These are phyloP conservation scores for Metridium senile DNA, from an alignment of 92 coral and sea anemone species.

Conservation along the genomic window DNA sequence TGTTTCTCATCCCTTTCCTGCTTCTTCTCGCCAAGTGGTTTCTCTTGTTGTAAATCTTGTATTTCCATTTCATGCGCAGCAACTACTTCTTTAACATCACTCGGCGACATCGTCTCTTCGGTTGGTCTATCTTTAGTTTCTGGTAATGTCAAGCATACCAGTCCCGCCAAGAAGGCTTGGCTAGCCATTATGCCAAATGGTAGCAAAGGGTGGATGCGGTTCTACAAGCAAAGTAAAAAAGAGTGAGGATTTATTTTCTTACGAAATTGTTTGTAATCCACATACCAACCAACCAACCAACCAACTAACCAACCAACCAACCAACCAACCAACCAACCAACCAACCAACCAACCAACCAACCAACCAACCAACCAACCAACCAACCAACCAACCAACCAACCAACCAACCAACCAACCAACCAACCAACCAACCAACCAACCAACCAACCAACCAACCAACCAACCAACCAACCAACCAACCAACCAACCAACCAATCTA, in stretches of 20 bases:
- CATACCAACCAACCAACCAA: no score
- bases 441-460: no score
- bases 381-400: no score
- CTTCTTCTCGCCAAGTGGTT: conserved; percentile 13
- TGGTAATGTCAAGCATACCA: conserved; percentile 73
- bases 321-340: no score
- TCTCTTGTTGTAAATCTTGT: neutral
- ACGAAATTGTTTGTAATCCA: no score
- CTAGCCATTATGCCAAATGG: conserved; percentile 85
- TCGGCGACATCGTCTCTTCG: conserved; percentile 78
- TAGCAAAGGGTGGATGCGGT: conserved; percentile 71
- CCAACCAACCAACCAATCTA: no score
- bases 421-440: no score
- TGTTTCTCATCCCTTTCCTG: neutral
- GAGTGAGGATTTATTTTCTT: neutral
- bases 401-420: neutral
- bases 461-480: no score
- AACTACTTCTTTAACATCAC: conserved; percentile 18
- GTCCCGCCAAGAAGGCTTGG: conserved; percentile 65
- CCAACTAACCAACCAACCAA: no score
- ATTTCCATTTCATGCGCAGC: neutral
- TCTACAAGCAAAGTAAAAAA: conserved; percentile 32
- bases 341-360: no score
- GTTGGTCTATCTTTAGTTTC: conserved; percentile 79
- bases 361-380: no score